These are phyloP conservation scores for Hirtodrosophila histrioides DNA, from an alignment of 2,888 invertebrate species.

Conservation along the genomic window DNA sequence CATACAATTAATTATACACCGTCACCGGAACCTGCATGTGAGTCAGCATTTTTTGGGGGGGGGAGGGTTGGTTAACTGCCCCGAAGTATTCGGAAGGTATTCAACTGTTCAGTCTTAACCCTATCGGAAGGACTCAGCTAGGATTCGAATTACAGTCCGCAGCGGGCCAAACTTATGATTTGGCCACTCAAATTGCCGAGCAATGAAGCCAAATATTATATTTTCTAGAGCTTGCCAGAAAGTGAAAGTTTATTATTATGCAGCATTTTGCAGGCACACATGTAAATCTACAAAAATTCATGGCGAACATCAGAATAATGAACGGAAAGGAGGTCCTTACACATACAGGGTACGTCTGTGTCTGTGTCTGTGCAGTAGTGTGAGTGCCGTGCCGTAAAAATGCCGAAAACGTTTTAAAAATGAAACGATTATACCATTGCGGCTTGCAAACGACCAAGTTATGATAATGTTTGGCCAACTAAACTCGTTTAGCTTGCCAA, in stretches of 20 bases:
- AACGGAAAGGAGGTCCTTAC: constrained; percentile 66
- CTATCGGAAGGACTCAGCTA: background rate
- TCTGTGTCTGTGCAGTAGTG: constrained; percentile 1
- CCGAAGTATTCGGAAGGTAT: no score
- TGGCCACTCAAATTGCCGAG: constrained; percentile 40
- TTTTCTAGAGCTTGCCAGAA: constrained; percentile 12
- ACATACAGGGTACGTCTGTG: constrained; percentile 19
- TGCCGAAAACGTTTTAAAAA: constrained; percentile 78
- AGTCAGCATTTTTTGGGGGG: no score
- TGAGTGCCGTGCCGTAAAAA: constrained; percentile 46
- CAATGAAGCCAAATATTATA: constrained; percentile 23
- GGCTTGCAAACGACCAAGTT: constrained; percentile 80
- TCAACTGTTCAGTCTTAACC: no score
- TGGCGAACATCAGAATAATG: constrained; percentile 70
- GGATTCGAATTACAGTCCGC: background rate
- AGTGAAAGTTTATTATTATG: constrained; percentile 75
- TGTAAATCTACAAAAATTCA: constrained; percentile 2
- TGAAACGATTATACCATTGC: constrained; percentile 79
- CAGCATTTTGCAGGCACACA: constrained; percentile 44
- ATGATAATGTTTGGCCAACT: constrained; percentile 80
- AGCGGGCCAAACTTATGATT: constrained; percentile 30
- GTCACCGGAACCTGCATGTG: constrained; percentile 7
- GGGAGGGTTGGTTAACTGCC: no score
- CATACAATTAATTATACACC: constrained; percentile 65
- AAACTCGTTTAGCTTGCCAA: constrained; percentile 78